Evolutionary conservation across 2,888 invertebrate genomes (phyloP).

Genomic region (Clitarchus hookeri): DNA sequence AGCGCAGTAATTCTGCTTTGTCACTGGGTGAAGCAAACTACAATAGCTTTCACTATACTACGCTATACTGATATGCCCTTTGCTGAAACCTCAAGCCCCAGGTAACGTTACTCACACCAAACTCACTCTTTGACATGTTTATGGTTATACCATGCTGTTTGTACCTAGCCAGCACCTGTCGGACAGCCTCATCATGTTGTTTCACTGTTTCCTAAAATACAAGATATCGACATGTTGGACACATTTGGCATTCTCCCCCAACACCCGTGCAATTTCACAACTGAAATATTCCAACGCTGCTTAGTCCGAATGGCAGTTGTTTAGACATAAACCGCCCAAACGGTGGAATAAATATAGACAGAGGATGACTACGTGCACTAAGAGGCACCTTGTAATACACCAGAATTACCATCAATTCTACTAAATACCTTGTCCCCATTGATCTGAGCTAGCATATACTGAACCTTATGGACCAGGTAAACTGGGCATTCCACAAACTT

Average conservation of each 20-base stretch:
- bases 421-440: neutral
- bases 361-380: neutral
- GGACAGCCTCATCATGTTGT: neutral
- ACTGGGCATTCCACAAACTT: neutral
- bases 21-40: too few species aligned
- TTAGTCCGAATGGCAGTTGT: neutral
- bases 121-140: too few species aligned
- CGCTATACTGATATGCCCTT: neutral
- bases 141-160: neutral
- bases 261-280: too few species aligned
- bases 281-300: too few species aligned
- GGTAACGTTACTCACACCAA: neutral
- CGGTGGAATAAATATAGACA: neutral
- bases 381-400: neutral
- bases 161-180: neutral
- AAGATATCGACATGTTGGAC: neutral
- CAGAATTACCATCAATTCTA: neutral
- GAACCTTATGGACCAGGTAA: neutral
- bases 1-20: too few species aligned
- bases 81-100: too few species aligned
- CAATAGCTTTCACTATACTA: neutral
- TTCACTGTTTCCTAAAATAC: neutral
- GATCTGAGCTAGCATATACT: neutral
- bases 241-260: conserved; percentile 3
- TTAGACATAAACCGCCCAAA: neutral